These are phyloP conservation scores for Dreissena polymorpha DNA, from an alignment of 1,140 invertebrate species.

Conservation along the genomic window DNA sequence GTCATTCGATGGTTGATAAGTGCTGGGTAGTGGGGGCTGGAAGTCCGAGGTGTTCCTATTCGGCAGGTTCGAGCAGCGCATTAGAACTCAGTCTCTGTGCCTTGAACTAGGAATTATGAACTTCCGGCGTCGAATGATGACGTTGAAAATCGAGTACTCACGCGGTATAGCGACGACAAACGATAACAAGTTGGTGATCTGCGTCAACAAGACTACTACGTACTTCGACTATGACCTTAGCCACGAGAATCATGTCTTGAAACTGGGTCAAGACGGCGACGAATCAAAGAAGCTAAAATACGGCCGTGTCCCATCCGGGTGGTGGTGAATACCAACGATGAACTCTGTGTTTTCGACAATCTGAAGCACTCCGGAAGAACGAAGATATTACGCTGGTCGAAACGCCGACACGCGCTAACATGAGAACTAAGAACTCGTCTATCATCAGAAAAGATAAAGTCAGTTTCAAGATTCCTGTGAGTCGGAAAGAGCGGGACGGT, in stretches of 20 bases:
- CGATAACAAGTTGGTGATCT: slow-evolving; percentile 47
- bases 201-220: slow-evolving; percentile 46
- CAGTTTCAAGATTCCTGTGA: too few species aligned
- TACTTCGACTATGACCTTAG: slow-evolving; percentile 56
- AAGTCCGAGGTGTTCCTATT: too few species aligned
- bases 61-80: slow-evolving; percentile 29
- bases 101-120: slow-evolving; percentile 53
- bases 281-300: slow-evolving; percentile 46
- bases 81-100: slow-evolving; percentile 37
- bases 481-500: too few species aligned
- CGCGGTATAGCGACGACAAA: slow-evolving; percentile 46
- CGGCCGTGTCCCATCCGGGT: slow-evolving; percentile 56
- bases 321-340: slow-evolving; percentile 54
- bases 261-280: slow-evolving; percentile 49
- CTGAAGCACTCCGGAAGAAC: slow-evolving; percentile 32
- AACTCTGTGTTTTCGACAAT: slow-evolving; percentile 62
- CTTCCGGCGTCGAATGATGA: slow-evolving; percentile 48
- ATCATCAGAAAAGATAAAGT: too few species aligned
- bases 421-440: too few species aligned
- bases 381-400: slow-evolving; percentile 18
- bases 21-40: slow-evolving; percentile 44
- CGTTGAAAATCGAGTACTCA: slow-evolving; percentile 48
- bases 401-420: not conserved
- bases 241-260: slow-evolving; percentile 52
- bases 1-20: slow-evolving; percentile 47